These are phyloP conservation scores for Cuculus canorus DNA, from an alignment of 2,797 vertebrate species.

Conservation along the genomic window DNA sequence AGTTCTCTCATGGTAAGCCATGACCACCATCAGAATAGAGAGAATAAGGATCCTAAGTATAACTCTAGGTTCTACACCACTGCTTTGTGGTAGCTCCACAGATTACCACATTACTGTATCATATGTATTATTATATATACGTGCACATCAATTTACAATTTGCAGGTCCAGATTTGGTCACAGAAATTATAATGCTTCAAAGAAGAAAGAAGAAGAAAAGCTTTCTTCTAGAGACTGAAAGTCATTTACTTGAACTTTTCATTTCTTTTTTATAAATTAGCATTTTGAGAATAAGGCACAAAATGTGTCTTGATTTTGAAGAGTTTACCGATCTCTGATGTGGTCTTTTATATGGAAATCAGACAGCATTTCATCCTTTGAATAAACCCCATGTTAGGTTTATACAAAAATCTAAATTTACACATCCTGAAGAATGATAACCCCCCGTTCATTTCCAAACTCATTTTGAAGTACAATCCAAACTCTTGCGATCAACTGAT, in stretches of 20 bases:
- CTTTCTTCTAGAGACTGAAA: not conserved
- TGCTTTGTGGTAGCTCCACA: not conserved
- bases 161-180: not conserved
- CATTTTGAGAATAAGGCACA: not conserved
- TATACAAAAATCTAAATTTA: not conserved
- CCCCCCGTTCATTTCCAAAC: not conserved
- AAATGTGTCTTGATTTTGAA: conserved; percentile 11
- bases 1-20: not conserved
- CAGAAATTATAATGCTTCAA: not conserved
- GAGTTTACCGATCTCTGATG: not conserved
- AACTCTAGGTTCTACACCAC: not conserved
- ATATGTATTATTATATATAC: not conserved
- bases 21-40: not conserved
- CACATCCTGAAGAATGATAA: not conserved
- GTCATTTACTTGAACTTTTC: not conserved
- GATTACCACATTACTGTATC: not conserved
- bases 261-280: not conserved
- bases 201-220: not conserved
- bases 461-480: not conserved
- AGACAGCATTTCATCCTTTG: not conserved
- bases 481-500: not conserved
- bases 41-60: not conserved
- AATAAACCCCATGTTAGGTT: not conserved
- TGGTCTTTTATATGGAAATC: not conserved
- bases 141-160: not conserved